Percentiles rank a stretch among this genome's conserved stretches.
phyloP scores from a whole-genome alignment of 2,113 vertebrate genomes.

The Cepphus grylle region DNA sequence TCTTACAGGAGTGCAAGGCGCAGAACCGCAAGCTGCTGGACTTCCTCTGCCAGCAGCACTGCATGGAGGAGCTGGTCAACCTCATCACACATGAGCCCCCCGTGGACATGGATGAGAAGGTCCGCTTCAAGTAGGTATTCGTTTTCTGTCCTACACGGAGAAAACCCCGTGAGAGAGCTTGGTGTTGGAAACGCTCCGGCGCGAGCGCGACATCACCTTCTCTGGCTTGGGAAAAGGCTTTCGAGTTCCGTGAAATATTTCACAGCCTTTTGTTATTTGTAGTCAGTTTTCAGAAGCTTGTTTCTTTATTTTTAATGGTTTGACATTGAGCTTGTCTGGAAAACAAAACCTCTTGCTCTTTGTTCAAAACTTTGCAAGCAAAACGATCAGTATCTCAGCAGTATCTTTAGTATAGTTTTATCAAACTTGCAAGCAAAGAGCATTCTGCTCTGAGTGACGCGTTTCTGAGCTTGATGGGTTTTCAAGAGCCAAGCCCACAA shows the following conservation, averaged over 20 bases:
- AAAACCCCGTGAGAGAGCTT: no score
- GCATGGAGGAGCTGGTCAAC: conserved; percentile 92
- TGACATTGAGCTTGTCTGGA: not conserved
- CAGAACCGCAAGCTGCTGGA: conserved; percentile 92
- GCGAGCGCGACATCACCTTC: accelerated
- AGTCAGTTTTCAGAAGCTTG: not conserved
- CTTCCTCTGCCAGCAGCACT: conserved; percentile 90
- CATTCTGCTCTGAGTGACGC: accelerated
- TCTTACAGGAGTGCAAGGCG: conserved; percentile 96
- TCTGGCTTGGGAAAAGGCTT: not conserved
- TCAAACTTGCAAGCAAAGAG: not conserved
- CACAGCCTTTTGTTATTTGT: accelerated
- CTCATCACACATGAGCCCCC: conserved; percentile 93
- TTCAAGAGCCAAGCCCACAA: not conserved
- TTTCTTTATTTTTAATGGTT: not conserved
- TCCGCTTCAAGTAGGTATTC: conserved; percentile 92
- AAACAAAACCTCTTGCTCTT: not conserved
- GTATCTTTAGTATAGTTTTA: accelerated
- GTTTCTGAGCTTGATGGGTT: not conserved
- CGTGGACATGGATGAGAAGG: conserved; percentile 90
- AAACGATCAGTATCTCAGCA: not conserved
- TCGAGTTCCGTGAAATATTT: accelerated
- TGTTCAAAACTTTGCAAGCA: not conserved
- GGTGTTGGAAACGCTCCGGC: no score
- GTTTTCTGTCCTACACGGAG: not conserved